Evolutionary conservation across 2,888 invertebrate genomes (phyloP), one percentile per base, ranked within the genome.

Genomic region (Troides aeacus): DNA sequence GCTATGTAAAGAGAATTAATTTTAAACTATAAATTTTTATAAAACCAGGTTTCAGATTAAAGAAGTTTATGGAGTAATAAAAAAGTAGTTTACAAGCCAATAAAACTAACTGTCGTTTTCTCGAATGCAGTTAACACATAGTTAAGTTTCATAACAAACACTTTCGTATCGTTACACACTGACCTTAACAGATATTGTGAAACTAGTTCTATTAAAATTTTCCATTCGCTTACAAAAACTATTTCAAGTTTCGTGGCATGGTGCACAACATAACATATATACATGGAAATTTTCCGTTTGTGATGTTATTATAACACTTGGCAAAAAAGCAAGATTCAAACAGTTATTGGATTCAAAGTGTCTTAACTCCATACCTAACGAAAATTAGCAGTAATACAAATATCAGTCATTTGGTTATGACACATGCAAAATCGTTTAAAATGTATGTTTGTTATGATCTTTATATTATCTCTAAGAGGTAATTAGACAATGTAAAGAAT

Each of bases 161-260:
- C 46, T 68, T 64, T 67, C 30, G 5, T 30, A 30, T 30, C 50
- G 39, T 68, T 36, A 42, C 24, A 64, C 61, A 56, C n/a, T 64
- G 57, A 65, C 62, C 65, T 65, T 58, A 46, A 59, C 23, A 30
- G 18, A 46, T 30, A 62, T 58, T 56, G 56, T 58, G 39, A 64
- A 69, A 69, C 64, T 42, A 64, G 69, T 64, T 64, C 62, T 68
- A 68, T 46, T 62, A 68, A 68, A 62, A 63, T 18, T 46, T 64
- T 69, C 64, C 64, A 69, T 56, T 53, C 46, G 10, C 17, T 50
- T 21, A 57, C 6, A 53, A 64, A 46, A 62, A 65, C 12, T 30
- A 57, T 56, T 64, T 24, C 24, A 39, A 63, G 53, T 17, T 8
- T 23, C 36, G 30, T 56, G 56, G 53, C 6, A 7, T n/a, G 53